phyloP scores from a whole-genome alignment of 1,140 invertebrate genomes.

The Stegodyphus mimosarum region DNA sequence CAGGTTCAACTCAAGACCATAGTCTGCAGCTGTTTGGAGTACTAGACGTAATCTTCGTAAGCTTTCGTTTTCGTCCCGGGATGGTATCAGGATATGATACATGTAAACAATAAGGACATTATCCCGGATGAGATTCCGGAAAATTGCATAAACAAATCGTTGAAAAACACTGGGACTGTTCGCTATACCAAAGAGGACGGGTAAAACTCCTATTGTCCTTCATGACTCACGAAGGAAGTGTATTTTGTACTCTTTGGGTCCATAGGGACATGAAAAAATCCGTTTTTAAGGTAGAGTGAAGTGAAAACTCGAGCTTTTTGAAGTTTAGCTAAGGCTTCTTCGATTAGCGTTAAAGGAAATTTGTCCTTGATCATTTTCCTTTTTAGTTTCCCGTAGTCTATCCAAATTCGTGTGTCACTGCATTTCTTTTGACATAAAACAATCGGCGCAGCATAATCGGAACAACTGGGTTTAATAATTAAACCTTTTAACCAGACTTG shows the following conservation, averaged over 20 bases:
- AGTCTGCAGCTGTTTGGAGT: not conserved
- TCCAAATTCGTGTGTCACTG: slow-evolving; percentile 50
- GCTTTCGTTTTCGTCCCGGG: not conserved
- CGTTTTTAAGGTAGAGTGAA: slow-evolving; percentile 49
- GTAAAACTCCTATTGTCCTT: not conserved
- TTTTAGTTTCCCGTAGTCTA: slow-evolving; percentile 60
- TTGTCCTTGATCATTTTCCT: not conserved
- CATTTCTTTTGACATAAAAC: slow-evolving; percentile 59
- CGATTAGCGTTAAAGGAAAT: not conserved
- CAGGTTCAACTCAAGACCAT: slow-evolving; percentile 16
- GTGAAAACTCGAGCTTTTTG: slow-evolving; percentile 27
- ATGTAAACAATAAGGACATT: slow-evolving; percentile 16
- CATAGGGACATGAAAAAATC: slow-evolving; percentile 52
- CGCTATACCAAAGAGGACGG: too few relatives aligned
- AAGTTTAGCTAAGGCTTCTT: not conserved
- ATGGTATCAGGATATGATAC: slow-evolving; percentile 41
- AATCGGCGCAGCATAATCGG: slow-evolving; percentile 21
- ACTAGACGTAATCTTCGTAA: not conserved
- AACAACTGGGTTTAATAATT: slow-evolving; percentile 11
- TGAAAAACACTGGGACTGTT: too few relatives aligned
- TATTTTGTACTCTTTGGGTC: not conserved
- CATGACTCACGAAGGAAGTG: slow-evolving; percentile 5
- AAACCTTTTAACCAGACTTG: not conserved
- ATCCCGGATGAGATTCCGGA: not conserved
- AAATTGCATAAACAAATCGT: slow-evolving; percentile 4